Conservation (phyloP, 2,797 vertebrate species). For the Aplochiton taeniatus region DNA sequence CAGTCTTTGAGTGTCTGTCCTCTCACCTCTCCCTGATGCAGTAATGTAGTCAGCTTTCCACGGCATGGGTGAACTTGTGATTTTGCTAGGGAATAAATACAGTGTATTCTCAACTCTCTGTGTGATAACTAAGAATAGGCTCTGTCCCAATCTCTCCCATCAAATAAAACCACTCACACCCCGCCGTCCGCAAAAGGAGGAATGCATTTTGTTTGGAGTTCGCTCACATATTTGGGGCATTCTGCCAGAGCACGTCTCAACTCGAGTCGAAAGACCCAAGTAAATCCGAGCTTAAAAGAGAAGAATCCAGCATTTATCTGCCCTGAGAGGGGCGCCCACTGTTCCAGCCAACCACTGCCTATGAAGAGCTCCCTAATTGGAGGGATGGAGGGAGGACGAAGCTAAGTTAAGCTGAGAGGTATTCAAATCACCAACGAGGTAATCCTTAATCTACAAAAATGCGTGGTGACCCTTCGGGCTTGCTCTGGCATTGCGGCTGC, state of each 20-base stretch:
- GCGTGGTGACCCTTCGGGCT: conserved; percentile 67
- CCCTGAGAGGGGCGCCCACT: conserved; percentile 61
- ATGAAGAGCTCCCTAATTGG: conserved; percentile 73
- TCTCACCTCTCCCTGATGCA: conserved; percentile 44
- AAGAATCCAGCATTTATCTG: conserved; percentile 73
- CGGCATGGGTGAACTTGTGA: conserved; percentile 44
- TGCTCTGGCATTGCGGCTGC: conserved; percentile 54
- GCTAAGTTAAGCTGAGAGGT: conserved; percentile 53
- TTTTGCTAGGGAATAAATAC: conserved; percentile 34
- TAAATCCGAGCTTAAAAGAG: conserved; percentile 69
- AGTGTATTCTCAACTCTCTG: conserved; percentile 7
- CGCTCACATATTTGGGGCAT: conserved; percentile 57
- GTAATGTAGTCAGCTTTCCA: conserved; percentile 31
- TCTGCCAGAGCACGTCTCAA: conserved; percentile 51
- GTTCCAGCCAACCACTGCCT: conserved; percentile 61
- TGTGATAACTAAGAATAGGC: neutral
- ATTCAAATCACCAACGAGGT: conserved; percentile 73
- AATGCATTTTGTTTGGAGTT: neutral
- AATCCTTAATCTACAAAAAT: conserved; percentile 76
- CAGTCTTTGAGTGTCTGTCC: conserved; percentile 37
- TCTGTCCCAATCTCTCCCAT: neutral
- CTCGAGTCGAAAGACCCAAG: conserved; percentile 55
- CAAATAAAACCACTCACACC: neutral
- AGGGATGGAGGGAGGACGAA: conserved; percentile 38
- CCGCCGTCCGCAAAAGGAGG: conserved; percentile 28